phyloP scores from a whole-genome alignment of 2,113 vertebrate species.

The Quiscalus mexicanus region DNA sequence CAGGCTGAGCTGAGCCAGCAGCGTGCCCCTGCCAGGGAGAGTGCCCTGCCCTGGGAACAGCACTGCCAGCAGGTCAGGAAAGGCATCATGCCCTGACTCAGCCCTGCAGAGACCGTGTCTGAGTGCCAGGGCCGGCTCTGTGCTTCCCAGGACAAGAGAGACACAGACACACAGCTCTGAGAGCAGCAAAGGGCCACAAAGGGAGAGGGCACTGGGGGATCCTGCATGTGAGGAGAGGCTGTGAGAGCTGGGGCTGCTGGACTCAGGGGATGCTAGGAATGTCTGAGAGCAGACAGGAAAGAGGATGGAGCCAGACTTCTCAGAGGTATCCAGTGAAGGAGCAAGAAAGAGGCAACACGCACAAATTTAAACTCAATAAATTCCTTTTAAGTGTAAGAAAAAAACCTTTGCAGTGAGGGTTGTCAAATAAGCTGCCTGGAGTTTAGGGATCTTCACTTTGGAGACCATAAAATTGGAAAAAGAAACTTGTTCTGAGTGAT shows the following conservation, averaged over 20 bases:
- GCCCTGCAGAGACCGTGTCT: background rate
- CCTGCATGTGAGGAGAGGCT: background rate
- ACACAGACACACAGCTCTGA: background rate
- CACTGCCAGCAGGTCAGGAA: background rate
- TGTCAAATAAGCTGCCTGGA: background rate
- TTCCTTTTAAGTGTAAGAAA: background rate
- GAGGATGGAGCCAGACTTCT: background rate
- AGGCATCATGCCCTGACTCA: background rate
- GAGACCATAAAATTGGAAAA: background rate
- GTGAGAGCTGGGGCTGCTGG: background rate
- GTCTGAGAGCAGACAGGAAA: background rate
- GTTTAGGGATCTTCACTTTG: background rate
- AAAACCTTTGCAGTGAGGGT: background rate
- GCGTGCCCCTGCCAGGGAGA: background rate
- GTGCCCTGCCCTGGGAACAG: background rate
- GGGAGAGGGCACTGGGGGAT: background rate
- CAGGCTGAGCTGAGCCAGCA: background rate
- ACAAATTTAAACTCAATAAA: background rate
- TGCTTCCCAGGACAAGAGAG: background rate
- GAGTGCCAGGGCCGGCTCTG: background rate
- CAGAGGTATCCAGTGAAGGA: background rate
- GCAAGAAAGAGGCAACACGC: background rate
- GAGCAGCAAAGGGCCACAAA: background rate
- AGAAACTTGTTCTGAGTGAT: background rate
- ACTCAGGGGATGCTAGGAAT: background rate